Conservation (phyloP, 2,888 invertebrate species). For the Acronicta aceris region DNA sequence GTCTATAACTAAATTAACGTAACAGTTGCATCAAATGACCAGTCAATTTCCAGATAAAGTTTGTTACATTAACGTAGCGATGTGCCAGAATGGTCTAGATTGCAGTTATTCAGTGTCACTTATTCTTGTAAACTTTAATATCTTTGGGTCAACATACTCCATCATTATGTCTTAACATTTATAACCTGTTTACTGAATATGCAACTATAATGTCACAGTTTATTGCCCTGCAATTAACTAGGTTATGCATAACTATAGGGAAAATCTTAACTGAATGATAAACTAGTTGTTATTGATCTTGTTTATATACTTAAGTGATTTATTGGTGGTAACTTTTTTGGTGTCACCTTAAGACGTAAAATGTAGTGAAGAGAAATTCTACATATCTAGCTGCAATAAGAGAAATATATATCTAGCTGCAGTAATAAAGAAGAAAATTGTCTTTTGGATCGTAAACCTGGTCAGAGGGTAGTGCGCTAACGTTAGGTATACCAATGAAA, state of each 20-base stretch:
- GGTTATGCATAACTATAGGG: conserved; percentile 19
- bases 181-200: conserved; percentile 9
- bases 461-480: too few species aligned
- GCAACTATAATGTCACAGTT: conserved; percentile 23
- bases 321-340: neutral
- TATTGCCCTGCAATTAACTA: conserved; percentile 38
- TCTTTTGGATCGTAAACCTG: too few species aligned
- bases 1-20: too few species aligned
- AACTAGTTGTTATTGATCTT: conserved; percentile 9
- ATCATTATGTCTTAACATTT: neutral
- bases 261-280: conserved; percentile 12
- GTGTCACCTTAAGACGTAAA: too few species aligned
- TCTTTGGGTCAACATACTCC: conserved; percentile 10
- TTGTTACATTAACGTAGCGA: neutral
- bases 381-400: too few species aligned
- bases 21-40: too few species aligned
- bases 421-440: too few species aligned
- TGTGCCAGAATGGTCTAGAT: neutral
- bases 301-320: conserved; percentile 17
- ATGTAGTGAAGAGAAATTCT: too few species aligned
- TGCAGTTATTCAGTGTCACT: neutral
- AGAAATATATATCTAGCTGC: too few species aligned
- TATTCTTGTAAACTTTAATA: neutral
- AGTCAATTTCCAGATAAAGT: too few species aligned
- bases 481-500: too few species aligned